Base-by-base conservation (phyloP, 2,888 invertebrate genomes). In the Eilema griseolum region DNA sequence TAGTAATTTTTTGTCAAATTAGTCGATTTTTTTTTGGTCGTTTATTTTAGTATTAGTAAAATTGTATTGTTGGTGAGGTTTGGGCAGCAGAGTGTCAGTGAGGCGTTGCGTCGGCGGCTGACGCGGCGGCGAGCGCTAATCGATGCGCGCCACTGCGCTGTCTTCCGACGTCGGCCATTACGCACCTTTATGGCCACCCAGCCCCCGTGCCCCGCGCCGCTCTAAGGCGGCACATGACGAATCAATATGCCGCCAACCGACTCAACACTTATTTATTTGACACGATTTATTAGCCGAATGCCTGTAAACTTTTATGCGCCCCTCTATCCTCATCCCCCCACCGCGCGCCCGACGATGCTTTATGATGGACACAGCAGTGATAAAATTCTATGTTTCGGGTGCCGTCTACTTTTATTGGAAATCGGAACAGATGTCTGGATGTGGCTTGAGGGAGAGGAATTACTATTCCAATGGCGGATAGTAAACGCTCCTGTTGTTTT, bases 151-250 rank as follows among this genome's bases (percentile, higher is more conserved):
- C 93, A 96, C 96, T 96, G 95, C 96, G 96, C 96, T 96, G 95
- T 96, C 96, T 96, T 96, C 96, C 96, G 95, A 95, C 94, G 92
- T 95, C 96, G 96, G 95, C 96, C 96, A 96, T 97, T 97, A 97
- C 97, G 97, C 97, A 97, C 96, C 96, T 97, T 97, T 97, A 97
- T 97, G 96, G 96, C 95, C 93, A 91, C 91, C 93, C 90, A 85
- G 86, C 86, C 88, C 87, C 88, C 87, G 80, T 84, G 80, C 87
- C 86, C 86, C 88, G 86, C 87, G 85, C 90, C 89, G 89, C 91
- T 90, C 91, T 88, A 93, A 93, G 93, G 93, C 94, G 93, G 93
- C 94, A 93, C 93, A 94, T 95, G 95, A 95, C 95, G 94, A 95
- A 95, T 95, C 95, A 95, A 95, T 95, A 95, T 95, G 95, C 95